A percentile compares a stretch with the other conserved stretches of the same genome.
Conservation (phyloP, 2,797 vertebrate species). For the Vultur gryphus region DNA sequence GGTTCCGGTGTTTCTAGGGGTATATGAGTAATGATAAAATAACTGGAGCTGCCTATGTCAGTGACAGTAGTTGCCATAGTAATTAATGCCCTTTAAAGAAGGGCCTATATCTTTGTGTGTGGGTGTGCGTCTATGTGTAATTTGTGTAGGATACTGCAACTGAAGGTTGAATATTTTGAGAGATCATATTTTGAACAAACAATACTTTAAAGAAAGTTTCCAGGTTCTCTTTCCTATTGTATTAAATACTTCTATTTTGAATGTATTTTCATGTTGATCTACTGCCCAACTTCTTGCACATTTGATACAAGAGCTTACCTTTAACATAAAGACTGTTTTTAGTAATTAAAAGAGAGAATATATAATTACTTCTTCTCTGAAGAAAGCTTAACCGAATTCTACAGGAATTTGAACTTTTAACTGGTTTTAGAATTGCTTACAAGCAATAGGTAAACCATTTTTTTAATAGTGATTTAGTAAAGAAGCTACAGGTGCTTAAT, state of each 20-base stretch:
- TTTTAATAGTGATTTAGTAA: not conserved
- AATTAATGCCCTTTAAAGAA: slow-evolving; percentile 57
- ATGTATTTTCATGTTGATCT: not conserved
- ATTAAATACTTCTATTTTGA: not conserved
- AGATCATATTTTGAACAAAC: not conserved
- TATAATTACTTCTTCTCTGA: not conserved
- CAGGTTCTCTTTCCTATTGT: not conserved
- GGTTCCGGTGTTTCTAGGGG: not conserved
- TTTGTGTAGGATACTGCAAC: not conserved
- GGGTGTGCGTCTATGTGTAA: slow-evolving; percentile 26
- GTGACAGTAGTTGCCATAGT: slow-evolving; percentile 45
- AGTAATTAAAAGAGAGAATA: not conserved
- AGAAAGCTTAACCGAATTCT: not conserved
- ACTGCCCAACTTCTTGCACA: not conserved
- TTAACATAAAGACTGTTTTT: not conserved
- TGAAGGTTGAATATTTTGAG: not conserved
- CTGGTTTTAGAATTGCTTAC: not conserved
- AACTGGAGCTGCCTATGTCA: not conserved
- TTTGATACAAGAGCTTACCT: not conserved
- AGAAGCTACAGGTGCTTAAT: not conserved
- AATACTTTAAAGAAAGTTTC: not conserved
- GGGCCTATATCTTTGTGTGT: not conserved
- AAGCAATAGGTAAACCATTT: not conserved
- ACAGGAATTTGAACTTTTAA: not conserved
- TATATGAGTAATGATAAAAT: not conserved